Conservation (phyloP, 1,140 invertebrate genomes). For the Dreissena rostriformis region DNA sequence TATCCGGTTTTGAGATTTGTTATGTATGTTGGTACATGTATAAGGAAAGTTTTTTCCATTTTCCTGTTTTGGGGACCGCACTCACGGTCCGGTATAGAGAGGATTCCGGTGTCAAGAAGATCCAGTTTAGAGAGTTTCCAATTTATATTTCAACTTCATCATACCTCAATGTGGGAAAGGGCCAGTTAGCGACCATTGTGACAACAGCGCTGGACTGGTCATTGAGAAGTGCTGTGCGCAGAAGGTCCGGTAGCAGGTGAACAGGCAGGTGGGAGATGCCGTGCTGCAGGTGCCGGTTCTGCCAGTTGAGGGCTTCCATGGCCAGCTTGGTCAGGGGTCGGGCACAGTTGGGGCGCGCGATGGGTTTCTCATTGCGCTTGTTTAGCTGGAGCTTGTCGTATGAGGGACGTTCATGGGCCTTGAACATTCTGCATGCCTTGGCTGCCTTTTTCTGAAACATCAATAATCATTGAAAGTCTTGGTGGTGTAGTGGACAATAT, state of each 20-base stretch:
- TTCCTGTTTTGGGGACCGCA: no score
- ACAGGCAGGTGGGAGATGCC: conserved; percentile 60
- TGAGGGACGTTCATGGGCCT: conserved; percentile 66
- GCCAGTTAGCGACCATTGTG: conserved; percentile 69
- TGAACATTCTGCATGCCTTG: conserved; percentile 62
- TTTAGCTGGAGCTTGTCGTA: conserved; percentile 66
- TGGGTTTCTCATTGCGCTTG: conserved; percentile 29
- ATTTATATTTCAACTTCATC: no score
- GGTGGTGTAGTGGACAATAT: no score
- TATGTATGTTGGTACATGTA: no score
- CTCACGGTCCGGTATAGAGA: no score
- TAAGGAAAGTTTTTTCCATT: no score
- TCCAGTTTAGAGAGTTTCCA: no score
- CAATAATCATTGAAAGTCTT: no score
- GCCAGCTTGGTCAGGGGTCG: conserved; percentile 54
- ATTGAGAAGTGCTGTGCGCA: conserved; percentile 61
- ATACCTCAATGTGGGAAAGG: conserved; percentile 65
- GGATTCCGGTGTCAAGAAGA: no score
- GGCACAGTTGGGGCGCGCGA: neutral
- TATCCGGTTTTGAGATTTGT: no score
- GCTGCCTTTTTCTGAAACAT: no score
- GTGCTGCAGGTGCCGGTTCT: conserved; percentile 38
- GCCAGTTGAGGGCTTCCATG: conserved; percentile 49
- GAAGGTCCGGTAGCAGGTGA: conserved; percentile 61
- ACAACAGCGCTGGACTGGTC: conserved; percentile 59